Percentiles rank a stretch among this genome's conserved stretches.
phyloP scores from a whole-genome alignment of 2,888 invertebrate species.

The Megamerina dolium region DNA sequence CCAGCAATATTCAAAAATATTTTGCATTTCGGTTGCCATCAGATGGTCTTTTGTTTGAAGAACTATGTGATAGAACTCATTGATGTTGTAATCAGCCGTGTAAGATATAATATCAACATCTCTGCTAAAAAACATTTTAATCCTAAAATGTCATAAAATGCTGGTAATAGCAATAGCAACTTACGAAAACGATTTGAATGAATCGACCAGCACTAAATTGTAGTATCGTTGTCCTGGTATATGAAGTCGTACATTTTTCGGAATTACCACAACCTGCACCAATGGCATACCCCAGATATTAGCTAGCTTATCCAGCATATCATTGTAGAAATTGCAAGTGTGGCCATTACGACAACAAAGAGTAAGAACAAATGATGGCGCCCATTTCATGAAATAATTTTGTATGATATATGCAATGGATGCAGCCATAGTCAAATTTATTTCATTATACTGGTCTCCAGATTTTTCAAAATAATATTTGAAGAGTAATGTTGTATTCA shows the following conservation, averaged over 20 bases:
- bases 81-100: slow-evolving; percentile 27
- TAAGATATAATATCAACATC: slow-evolving; percentile 29
- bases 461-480: neutral
- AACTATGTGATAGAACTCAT: slow-evolving; percentile 35
- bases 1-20: slow-evolving; percentile 37
- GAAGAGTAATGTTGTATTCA: slow-evolving; percentile 1
- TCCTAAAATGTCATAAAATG: neutral
- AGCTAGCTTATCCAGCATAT: neutral
- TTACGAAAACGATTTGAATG: slow-evolving; percentile 31
- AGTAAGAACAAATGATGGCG: neutral
- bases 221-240: neutral
- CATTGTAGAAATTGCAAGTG: slow-evolving; percentile 2
- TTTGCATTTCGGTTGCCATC: slow-evolving; percentile 24
- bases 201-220: slow-evolving; percentile 24
- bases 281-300: neutral
- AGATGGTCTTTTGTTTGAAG: slow-evolving; percentile 26
- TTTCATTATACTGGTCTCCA: neutral
- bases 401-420: neutral
- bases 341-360: neutral
- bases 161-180: slow-evolving; percentile 6
- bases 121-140: slow-evolving; percentile 6
- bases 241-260: neutral
- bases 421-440: neutral
- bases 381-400: neutral
- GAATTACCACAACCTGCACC: neutral